Conservation (phyloP, 2,113 vertebrate genomes). For the Cairina moschata region DNA sequence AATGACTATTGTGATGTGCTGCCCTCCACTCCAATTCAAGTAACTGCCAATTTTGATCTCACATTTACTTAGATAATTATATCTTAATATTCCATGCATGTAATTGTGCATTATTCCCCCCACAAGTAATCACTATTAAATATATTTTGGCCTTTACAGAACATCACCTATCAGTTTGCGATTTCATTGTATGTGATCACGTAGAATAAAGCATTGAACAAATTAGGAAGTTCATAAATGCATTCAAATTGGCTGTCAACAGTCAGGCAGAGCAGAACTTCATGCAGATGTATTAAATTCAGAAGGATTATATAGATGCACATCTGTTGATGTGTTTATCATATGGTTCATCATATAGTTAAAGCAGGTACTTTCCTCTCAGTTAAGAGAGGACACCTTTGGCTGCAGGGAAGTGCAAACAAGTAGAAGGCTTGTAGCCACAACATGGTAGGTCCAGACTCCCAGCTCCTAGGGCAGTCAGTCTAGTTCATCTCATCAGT, state of each 20-base stretch:
- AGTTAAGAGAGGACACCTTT: not conserved
- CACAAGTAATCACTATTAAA: not conserved
- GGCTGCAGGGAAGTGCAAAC: not conserved
- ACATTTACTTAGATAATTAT: not conserved
- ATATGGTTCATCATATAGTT: not conserved
- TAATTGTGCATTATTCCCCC: not conserved
- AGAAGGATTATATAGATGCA: not conserved
- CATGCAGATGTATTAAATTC: not conserved
- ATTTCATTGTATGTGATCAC: not conserved
- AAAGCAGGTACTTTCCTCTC: not conserved
- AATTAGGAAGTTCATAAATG: not conserved
- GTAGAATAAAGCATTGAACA: not conserved
- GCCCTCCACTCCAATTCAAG: not conserved
- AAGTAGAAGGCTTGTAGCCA: not conserved
- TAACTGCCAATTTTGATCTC: not conserved
- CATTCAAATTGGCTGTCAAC: not conserved
- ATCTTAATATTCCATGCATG: not conserved
- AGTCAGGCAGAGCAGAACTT: not conserved
- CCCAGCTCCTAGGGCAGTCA: not conserved
- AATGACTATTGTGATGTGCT: not conserved
- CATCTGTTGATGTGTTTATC: not conserved
- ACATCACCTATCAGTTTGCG: not conserved
- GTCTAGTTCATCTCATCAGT: not conserved
- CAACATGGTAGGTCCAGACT: not conserved
- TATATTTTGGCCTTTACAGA: not conserved